phyloP scores from a whole-genome alignment of 2,888 invertebrate species.

The Acleris cristana region DNA sequence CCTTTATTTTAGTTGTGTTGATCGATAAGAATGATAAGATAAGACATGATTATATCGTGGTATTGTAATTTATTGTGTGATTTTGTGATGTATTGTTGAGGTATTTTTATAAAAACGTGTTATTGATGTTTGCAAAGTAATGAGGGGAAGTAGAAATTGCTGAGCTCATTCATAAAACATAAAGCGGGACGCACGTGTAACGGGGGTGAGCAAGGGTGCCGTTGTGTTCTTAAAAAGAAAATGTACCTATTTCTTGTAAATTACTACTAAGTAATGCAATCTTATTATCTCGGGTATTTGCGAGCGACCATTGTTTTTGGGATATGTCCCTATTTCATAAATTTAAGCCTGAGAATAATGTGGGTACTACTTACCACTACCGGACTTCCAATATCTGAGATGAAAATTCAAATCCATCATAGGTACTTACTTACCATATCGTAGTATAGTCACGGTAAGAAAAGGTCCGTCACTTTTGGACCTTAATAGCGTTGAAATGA shows the following conservation, averaged over 20 bases:
- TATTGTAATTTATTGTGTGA: too few relatives aligned
- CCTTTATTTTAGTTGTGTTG: too few relatives aligned
- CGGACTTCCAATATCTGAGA: too few relatives aligned
- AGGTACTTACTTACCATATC: too few relatives aligned
- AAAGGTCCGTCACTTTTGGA: too few relatives aligned
- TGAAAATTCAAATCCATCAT: not conserved
- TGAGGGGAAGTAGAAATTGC: slow-evolving; percentile 61
- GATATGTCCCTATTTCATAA: too few relatives aligned
- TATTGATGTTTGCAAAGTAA: slow-evolving; percentile 56
- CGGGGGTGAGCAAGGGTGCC: slow-evolving; percentile 52
- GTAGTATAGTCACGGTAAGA: too few relatives aligned
- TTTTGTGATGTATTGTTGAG: too few relatives aligned
- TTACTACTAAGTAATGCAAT: slow-evolving; percentile 23
- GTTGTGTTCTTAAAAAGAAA: slow-evolving; percentile 41
- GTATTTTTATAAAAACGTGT: slow-evolving; percentile 51
- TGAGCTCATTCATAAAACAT: slow-evolving; percentile 73
- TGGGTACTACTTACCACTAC: not conserved
- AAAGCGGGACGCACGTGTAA: slow-evolving; percentile 62
- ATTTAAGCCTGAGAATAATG: not conserved
- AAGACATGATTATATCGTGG: too few relatives aligned
- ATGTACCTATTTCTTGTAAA: slow-evolving; percentile 11
- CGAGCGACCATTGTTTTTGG: not conserved
- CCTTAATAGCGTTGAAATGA: too few relatives aligned
- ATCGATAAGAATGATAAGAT: too few relatives aligned
- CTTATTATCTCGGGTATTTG: not conserved